Percentiles rank a stretch among this genome's conserved stretches.
Evolutionary conservation across 2,797 vertebrate genomes (phyloP).

Genomic region (Loris lydekkerianus): DNA sequence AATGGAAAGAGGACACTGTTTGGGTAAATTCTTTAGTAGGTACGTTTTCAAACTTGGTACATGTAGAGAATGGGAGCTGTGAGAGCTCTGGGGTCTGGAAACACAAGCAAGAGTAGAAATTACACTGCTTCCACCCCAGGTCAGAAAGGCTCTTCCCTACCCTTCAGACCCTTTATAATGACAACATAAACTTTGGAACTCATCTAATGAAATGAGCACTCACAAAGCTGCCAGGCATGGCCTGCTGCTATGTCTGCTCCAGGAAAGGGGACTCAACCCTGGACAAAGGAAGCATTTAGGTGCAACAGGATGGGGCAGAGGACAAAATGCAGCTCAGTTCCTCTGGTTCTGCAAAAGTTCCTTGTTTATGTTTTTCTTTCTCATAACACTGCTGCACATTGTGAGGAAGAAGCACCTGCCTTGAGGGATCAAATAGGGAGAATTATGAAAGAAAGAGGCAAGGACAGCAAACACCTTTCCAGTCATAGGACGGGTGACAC

Average conservation of each 20-base stretch:
- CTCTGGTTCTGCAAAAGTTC: constrained; percentile 45
- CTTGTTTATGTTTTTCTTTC: constrained; percentile 65
- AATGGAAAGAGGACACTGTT: neutral
- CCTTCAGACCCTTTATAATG: neutral
- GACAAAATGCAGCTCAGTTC: neutral
- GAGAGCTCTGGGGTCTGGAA: neutral
- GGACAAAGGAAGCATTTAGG: constrained; percentile 54
- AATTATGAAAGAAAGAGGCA: neutral
- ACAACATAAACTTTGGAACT: neutral
- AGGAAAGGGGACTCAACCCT: neutral
- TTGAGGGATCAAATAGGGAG: neutral
- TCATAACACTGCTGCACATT: constrained; percentile 21
- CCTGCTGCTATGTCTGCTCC: neutral
- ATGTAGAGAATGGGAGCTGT: neutral
- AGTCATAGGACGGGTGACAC: neutral
- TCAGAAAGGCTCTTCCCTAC: neutral
- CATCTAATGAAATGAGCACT: neutral
- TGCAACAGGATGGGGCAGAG: neutral
- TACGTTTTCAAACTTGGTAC: neutral
- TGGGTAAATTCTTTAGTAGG: neutral
- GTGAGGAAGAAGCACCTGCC: neutral
- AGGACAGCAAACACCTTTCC: neutral
- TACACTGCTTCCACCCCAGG: too few relatives aligned
- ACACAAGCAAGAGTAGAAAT: neutral
- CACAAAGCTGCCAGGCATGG: neutral